Evolutionary conservation across 2,888 invertebrate genomes (phyloP).

Genomic region (Caenorhabditis virilis): DNA sequence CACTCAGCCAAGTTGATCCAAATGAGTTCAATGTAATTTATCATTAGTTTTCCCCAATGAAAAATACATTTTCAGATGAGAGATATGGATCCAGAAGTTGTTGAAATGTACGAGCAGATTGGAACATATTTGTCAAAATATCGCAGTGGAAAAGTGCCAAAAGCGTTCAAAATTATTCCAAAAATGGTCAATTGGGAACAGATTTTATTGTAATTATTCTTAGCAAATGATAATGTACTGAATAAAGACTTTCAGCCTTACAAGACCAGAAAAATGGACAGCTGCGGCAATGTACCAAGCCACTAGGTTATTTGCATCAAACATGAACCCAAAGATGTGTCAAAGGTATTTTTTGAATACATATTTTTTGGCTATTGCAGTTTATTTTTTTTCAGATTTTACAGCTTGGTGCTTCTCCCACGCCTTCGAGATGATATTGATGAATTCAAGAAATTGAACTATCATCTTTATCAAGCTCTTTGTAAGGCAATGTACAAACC

Average conservation of each 20-base stretch:
- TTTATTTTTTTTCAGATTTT: conserved; percentile 74
- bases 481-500: conserved; percentile 93
- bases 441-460: conserved; percentile 92
- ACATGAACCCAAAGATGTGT: conserved; percentile 92
- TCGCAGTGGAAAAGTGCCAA: conserved; percentile 93
- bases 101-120: conserved; percentile 87
- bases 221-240: background rate
- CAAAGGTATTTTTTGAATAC: conserved; percentile 75
- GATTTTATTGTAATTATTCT: conserved; percentile 68
- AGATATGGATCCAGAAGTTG: conserved; percentile 79
- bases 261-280: conserved; percentile 91
- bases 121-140: conserved; percentile 84
- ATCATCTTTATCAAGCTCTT: conserved; percentile 92
- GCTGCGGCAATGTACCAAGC: conserved; percentile 97
- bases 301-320: conserved; percentile 93
- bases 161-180: conserved; percentile 96
- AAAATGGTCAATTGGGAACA: conserved; percentile 74
- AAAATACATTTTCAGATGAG: conserved; percentile 42
- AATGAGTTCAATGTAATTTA: conserved; percentile 45
- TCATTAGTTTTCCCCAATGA: background rate
- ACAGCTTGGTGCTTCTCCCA: conserved; percentile 88
- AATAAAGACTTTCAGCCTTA: conserved; percentile 60
- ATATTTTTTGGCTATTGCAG: background rate
- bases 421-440: conserved; percentile 88
- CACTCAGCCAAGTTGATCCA: conserved; percentile 41